Base-by-base conservation (phyloP, 2,113 vertebrate species). In the Sceloporus tristichus region DNA sequence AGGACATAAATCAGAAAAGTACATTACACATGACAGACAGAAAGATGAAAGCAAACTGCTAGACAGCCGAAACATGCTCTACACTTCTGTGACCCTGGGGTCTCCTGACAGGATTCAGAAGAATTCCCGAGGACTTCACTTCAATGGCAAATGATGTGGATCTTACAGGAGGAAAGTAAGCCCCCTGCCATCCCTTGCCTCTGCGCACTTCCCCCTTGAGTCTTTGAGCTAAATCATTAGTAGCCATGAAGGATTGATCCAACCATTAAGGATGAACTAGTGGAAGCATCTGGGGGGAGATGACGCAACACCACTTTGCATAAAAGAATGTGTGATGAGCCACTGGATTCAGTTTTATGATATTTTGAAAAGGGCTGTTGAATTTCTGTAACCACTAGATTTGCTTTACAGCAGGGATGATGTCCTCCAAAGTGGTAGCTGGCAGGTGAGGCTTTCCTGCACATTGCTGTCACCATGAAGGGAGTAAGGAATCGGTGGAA, bases 1-100 rank as follows among this genome's bases (percentile, higher is more conserved):
- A 3, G 83, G 48, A 85, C 85, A 91, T 86, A 94, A 91, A 94
- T 93, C 92, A 90, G 90, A 91, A 93, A 90, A 62, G 14, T 91
- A 48, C 87, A 16, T 81, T 89, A 76, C 34, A 66, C 81, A 54
- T 88, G 90, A 85, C 56, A 87, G 71, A 83, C 40, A 77, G 71
- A 82, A 82, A 92, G 88, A 94, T 91, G 83, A 93, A 95, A 96
- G 86, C 83, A 25, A 6, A 80, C 4, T 3, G 21, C 90, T 89
- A 90, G 73, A 82, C n/a, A 90, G 59, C 79, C 56, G 29, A 56
- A 91, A 71, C 1, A 48, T 62, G 40, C 56, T 90, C 74, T 68
- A n/a, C 56, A 53, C 13, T 0, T 0, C 34, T 85, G 78, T 90
- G 85, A 21, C 56, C 82, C 89, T 78, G 18, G 16, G 78, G 79